phyloP scores from a whole-genome alignment of 2,113 vertebrate species.

The Ascaphus truei region DNA sequence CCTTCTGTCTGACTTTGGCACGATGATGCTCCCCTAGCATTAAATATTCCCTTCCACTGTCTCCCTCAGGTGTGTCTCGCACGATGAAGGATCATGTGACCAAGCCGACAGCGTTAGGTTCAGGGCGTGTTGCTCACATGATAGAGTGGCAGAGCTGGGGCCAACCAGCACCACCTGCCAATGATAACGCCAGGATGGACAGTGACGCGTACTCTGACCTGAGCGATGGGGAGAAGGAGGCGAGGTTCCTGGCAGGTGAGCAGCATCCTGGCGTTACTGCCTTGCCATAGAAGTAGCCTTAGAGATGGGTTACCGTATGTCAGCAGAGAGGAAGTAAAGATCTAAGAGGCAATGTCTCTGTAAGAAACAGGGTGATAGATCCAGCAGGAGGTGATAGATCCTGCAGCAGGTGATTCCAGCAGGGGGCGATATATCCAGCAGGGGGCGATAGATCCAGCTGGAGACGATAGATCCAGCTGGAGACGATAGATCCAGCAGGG shows the following conservation, averaged over 20 bases:
- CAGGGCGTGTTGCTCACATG: conserved; percentile 95
- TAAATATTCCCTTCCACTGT: background rate
- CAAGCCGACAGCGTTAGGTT: conserved; percentile 93
- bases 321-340: too few relatives aligned
- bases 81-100: conserved; percentile 97
- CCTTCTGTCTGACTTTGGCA: background rate
- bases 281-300: too few relatives aligned
- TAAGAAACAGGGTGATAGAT: too few relatives aligned
- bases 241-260: conserved; percentile 89
- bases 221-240: conserved; percentile 95
- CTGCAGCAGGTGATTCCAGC: too few relatives aligned
- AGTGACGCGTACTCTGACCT: conserved; percentile 94
- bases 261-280: background rate
- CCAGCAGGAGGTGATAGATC: too few relatives aligned
- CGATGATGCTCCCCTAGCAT: background rate
- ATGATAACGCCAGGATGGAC: conserved; percentile 82
- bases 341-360: too few relatives aligned
- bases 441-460: too few relatives aligned
- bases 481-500: too few relatives aligned
- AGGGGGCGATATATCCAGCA: too few relatives aligned
- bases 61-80: conserved; percentile 73
- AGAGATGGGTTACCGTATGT: too few relatives aligned
- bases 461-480: too few relatives aligned
- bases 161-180: conserved; percentile 70
- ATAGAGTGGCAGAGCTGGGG: conserved; percentile 98